Conservation (phyloP, 1,140 invertebrate species). For the Phocides pigmalion region DNA sequence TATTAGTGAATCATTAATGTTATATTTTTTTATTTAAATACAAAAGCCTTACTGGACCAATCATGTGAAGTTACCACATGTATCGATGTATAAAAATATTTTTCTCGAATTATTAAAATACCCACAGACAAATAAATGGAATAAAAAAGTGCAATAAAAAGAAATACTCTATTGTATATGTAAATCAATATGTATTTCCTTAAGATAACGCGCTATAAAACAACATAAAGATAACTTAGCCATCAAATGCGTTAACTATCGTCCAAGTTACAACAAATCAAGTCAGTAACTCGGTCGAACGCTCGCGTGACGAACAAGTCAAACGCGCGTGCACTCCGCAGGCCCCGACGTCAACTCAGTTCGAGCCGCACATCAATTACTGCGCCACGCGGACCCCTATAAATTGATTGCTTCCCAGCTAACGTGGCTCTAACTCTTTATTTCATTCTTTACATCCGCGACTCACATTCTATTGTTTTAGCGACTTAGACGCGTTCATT, state of each 20-base stretch:
- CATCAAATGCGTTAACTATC: not conserved
- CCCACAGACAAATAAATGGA: too few species aligned
- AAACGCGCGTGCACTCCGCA: constrained; percentile 32
- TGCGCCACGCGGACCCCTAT: constrained; percentile 51
- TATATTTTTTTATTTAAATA: too few species aligned
- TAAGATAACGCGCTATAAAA: too few species aligned
- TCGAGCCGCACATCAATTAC: constrained; percentile 62
- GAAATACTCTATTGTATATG: too few species aligned
- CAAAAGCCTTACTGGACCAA: too few species aligned
- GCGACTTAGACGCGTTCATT: not conserved
- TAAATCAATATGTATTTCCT: too few species aligned
- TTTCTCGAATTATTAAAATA: too few species aligned
- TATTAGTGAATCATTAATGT: too few species aligned
- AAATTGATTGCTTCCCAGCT: constrained; percentile 62
- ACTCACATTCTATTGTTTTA: constrained; percentile 14
- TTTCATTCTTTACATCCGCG: constrained; percentile 29
- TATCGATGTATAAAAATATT: too few species aligned
- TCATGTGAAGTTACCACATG: too few species aligned
- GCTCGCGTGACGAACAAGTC: not conserved
- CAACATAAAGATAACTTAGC: too few species aligned
- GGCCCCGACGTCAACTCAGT: constrained; percentile 44
- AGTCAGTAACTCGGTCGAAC: not conserved
- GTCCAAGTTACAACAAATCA: not conserved
- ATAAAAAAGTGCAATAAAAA: too few species aligned
- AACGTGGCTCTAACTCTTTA: constrained; percentile 28